These are phyloP conservation scores for Ceyx erithaca DNA, from an alignment of 2,797 vertebrate genomes.

Conservation along the genomic window DNA sequence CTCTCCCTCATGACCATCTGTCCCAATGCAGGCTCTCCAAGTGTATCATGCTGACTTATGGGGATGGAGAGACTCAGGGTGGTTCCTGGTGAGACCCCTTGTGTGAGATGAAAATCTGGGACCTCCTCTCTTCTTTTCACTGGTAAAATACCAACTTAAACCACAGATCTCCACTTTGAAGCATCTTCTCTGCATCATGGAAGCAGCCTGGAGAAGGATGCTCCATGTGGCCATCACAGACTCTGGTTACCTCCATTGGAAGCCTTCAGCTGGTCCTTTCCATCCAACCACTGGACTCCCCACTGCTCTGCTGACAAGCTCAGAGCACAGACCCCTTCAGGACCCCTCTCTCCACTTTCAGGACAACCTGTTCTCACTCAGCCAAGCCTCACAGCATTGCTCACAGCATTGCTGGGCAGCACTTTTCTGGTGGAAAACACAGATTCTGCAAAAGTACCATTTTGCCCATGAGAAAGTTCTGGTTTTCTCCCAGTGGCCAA, in stretches of 20 bases:
- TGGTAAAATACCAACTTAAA: background rate
- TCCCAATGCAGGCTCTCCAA: background rate
- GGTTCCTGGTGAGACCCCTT: background rate
- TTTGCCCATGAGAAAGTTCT: background rate
- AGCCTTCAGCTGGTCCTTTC: background rate
- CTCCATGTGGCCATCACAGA: background rate
- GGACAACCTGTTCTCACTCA: background rate
- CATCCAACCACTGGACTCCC: background rate
- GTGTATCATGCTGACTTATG: background rate
- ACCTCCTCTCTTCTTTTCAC: background rate
- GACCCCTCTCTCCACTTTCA: background rate
- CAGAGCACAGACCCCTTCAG: background rate
- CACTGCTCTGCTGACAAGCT: rapidly evolving
- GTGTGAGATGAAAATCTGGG: background rate
- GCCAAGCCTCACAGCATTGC: background rate
- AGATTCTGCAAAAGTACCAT: background rate
- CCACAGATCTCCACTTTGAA: background rate
- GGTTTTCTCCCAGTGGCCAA: background rate
- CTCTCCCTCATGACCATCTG: rapidly evolving
- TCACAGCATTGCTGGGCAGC: background rate
- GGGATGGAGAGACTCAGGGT: background rate
- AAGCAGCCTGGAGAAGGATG: background rate
- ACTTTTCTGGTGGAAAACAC: background rate
- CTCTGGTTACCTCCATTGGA: background rate
- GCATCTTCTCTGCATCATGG: background rate